Conservation (phyloP, 2,797 vertebrate species). For the Phataginus tetradactyla region DNA sequence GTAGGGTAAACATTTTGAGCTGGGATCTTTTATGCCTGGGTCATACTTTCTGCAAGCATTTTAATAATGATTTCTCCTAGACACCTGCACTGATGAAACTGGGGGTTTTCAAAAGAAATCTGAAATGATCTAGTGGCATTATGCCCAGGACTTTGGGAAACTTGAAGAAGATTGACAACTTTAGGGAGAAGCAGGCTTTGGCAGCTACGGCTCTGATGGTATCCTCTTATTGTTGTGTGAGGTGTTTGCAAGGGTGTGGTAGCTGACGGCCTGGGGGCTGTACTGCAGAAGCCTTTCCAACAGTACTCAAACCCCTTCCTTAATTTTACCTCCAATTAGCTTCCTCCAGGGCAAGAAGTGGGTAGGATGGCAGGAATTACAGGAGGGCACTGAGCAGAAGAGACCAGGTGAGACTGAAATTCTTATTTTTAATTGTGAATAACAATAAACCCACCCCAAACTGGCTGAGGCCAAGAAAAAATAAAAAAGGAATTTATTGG, state of each 20-base stretch:
- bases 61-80: not conserved
- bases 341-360: not conserved
- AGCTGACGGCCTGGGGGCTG: not conserved
- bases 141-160: slow-evolving; percentile 7
- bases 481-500: too few species aligned
- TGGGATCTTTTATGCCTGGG: not conserved
- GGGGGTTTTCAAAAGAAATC: slow-evolving; percentile 3
- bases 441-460: not conserved
- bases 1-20: not conserved
- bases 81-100: not conserved
- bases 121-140: not conserved
- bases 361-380: not conserved
- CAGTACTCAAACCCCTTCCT: not conserved
- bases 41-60: not conserved
- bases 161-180: not conserved
- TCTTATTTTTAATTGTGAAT: not conserved
- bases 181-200: not conserved
- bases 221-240: not conserved
- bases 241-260: not conserved
- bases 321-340: not conserved
- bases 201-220: not conserved
- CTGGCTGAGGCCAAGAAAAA: not conserved
- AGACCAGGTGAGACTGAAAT: not conserved
- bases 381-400: not conserved
- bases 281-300: not conserved